These are phyloP conservation scores for Tauraco erythrolophus DNA, from an alignment of 2,113 vertebrate species.

Conservation along the genomic window DNA sequence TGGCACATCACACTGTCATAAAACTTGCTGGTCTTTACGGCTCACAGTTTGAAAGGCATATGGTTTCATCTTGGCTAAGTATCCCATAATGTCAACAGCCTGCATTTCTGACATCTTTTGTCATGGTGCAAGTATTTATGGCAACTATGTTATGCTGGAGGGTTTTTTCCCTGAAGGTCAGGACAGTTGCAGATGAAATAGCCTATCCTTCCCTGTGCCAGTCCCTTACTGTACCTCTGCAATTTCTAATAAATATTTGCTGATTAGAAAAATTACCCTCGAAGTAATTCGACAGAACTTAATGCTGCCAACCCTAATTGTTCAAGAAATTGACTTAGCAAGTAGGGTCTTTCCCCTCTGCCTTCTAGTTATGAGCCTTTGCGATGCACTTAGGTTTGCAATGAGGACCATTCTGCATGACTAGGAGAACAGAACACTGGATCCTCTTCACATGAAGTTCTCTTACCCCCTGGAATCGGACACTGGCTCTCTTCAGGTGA, in stretches of 20 bases:
- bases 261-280: neutral
- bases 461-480: neutral
- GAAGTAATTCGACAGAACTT: neutral
- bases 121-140: slow-evolving; percentile 14
- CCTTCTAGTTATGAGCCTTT: neutral
- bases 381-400: neutral
- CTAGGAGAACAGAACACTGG: neutral
- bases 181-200: neutral
- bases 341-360: neutral
- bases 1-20: neutral
- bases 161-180: slow-evolving; percentile 14
- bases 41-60: neutral
- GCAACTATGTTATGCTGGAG: neutral
- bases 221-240: neutral
- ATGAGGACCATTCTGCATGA: neutral
- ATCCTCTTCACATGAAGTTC: neutral
- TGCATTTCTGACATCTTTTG: slow-evolving; percentile 39
- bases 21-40: neutral
- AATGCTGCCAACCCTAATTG: neutral
- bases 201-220: neutral
- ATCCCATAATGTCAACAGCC: neutral
- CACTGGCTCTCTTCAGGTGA: neutral
- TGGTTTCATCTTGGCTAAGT: neutral
- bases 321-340: neutral
- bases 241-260: neutral